phyloP scores from a whole-genome alignment of 2,888 invertebrate species.

The Cosmia pyralina region DNA sequence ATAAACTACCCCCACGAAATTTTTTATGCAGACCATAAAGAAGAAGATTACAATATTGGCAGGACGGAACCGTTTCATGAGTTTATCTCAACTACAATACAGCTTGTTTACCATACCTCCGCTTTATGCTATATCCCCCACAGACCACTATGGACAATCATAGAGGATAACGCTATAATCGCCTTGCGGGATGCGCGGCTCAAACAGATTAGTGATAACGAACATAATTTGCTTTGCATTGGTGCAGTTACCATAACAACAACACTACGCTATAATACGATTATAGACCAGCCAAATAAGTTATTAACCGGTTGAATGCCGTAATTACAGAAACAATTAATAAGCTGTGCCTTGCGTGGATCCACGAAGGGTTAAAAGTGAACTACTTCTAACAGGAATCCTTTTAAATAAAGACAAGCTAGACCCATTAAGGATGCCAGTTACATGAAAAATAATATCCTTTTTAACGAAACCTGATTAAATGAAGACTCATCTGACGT shows the following conservation, averaged over 20 bases:
- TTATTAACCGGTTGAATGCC: not conserved
- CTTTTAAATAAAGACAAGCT: conserved; percentile 4
- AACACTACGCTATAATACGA: not conserved
- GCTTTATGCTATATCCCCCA: not conserved
- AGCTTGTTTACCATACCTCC: conserved; percentile 5
- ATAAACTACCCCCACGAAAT: not conserved
- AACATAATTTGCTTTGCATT: conserved; percentile 46
- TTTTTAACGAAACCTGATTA: too few relatives aligned
- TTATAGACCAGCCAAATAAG: not conserved
- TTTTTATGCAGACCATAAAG: not conserved
- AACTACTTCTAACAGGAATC: conserved; percentile 3
- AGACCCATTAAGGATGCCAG: conserved; percentile 32
- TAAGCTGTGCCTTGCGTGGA: too few relatives aligned
- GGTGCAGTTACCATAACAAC: conserved; percentile 9
- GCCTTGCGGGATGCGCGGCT: conserved; percentile 33
- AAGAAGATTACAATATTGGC: not conserved
- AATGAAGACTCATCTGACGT: conserved; percentile 42
- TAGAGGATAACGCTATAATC: conserved; percentile 45
- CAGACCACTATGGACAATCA: conserved; percentile 54
- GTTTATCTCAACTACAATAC: conserved; percentile 16
- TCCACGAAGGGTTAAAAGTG: not conserved
- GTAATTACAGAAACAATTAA: too few relatives aligned
- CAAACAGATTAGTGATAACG: conserved; percentile 53
- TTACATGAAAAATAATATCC: not conserved
- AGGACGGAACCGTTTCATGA: not conserved